Conservation (phyloP, 2,113 vertebrate species). For the Serinus canaria region DNA sequence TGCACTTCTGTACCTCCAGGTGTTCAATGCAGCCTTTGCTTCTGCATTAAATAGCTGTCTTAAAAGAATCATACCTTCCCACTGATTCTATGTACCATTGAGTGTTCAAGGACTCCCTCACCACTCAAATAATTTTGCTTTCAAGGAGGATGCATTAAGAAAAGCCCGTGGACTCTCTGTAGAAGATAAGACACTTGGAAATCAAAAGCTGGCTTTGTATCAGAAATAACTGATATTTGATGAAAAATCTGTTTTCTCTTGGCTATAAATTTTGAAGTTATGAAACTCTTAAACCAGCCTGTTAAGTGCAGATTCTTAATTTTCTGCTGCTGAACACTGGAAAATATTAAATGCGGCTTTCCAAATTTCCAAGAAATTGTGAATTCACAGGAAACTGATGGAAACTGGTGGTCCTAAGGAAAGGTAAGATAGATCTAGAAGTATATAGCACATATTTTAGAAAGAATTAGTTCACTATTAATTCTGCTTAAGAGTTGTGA, state of each 20-base stretch:
- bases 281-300: not conserved
- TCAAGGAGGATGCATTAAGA: not conserved
- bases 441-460: not conserved
- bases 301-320: not conserved
- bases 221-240: not conserved
- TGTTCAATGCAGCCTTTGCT: not conserved
- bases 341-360: not conserved
- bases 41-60: not conserved
- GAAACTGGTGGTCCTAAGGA: not conserved
- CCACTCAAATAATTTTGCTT: not conserved
- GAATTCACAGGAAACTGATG: not conserved
- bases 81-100: not conserved
- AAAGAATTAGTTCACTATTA: not conserved
- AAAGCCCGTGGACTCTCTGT: not conserved
- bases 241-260: not conserved
- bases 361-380: not conserved
- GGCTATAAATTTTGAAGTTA: not conserved
- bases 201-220: not conserved
- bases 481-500: not conserved
- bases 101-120: not conserved
- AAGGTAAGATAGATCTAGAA: not conserved
- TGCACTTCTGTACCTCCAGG: not conserved
- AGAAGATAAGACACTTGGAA: not conserved
- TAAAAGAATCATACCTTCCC: not conserved
- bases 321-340: not conserved